Evolutionary conservation across 2,797 vertebrate species (phyloP), one percentile per base, ranked within the genome.

Genomic region (Darevskia nairensis): DNA sequence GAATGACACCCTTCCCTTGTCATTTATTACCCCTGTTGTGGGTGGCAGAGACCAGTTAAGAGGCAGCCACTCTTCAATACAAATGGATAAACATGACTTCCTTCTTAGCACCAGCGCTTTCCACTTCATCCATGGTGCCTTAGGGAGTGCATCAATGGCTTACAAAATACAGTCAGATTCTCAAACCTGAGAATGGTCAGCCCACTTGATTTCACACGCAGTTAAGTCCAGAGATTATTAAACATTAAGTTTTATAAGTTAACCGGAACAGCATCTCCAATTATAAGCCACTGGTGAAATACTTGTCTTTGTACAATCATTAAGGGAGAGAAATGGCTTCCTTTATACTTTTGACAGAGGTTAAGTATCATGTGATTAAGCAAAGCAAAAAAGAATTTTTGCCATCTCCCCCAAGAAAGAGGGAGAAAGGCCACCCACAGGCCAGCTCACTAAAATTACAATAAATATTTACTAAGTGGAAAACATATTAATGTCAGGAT

Each of bases 291-390:
- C 61, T 23, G 86, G 1, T 11, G 59, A 80, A 89, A 86, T 59
- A 2, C 84, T 76, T 25, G 27, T 13, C 80, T 17, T 84, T 39
- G 46, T 69, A 80, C 69, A 78, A 82, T 74, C 74, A 25, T 0
- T 89, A 81, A 55, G 76, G 82, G 78, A 82, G 71, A 86, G 71
- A 68, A 88, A 0, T 6, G 21, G 15, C 82, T 89, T 75, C 79
- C 61, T 71, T 86, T 84, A 80, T 93, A 78, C 83, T 89, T 82
- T 79, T 89, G 87, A 91, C 92, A 29, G 91, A 92, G 88, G 90
- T 92, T 88, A 94, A 92, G 86, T 90, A 92, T 89, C 89, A 88
- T 44, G 76, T 66, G 72, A 78, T 88, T 85, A 89, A 80, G 89
- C 85, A 91, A 88, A 84, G 86, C 91, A 94, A 80, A 89, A 39